Percentiles rank a stretch among this genome's conserved stretches.
Evolutionary conservation across 2,113 vertebrate species (phyloP).

Genomic region (Sinocyclocheilus anshuiensis): DNA sequence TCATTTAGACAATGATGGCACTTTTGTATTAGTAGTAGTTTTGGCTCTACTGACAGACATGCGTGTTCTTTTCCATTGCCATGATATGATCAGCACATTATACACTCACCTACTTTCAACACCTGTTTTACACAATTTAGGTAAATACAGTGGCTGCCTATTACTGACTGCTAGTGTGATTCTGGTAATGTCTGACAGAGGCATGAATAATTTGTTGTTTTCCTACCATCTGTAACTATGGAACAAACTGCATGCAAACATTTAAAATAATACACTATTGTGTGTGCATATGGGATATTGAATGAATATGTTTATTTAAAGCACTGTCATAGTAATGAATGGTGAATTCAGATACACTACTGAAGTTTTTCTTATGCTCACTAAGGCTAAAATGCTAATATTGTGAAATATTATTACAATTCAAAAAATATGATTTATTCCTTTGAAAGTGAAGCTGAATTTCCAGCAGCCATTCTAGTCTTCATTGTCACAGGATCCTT

Average conservation of each 20-base stretch:
- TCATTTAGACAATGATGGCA: neutral
- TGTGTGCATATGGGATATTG: neutral
- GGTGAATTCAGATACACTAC: no score
- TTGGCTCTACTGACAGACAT: neutral
- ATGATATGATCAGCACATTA: neutral
- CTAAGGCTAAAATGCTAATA: no score
- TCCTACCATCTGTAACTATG: neutral
- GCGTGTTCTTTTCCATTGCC: neutral
- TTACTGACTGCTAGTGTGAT: neutral
- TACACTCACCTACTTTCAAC: neutral
- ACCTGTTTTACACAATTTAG: constrained; percentile 8
- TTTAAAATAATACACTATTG: neutral
- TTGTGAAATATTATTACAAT: no score
- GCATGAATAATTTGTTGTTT: constrained; percentile 1
- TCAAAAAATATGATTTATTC: no score
- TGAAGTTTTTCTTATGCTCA: no score
- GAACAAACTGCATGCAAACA: neutral
- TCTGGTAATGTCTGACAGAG: neutral
- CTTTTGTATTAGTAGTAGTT: neutral
- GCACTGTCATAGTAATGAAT: no score
- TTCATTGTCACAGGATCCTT: no score
- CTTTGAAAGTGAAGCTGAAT: no score
- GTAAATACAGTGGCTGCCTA: constrained; percentile 5
- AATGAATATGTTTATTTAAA: neutral
- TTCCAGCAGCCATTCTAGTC: no score